These are phyloP conservation scores for Oceanites oceanicus DNA, from an alignment of 2,113 vertebrate genomes.

Conservation along the genomic window DNA sequence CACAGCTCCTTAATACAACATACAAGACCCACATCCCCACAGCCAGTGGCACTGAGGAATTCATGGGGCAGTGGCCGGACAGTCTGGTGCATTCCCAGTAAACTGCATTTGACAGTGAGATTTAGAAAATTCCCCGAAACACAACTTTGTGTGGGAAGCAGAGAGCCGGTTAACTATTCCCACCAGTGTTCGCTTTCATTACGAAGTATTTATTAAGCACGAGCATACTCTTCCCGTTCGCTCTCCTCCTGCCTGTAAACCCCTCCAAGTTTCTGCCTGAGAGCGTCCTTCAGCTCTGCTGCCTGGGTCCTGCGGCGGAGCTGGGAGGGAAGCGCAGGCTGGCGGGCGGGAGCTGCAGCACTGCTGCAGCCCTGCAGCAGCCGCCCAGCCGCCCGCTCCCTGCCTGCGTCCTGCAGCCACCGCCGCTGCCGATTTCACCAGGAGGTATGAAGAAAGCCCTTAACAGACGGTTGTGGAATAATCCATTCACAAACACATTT, in stretches of 20 bases:
- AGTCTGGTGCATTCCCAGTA: neutral
- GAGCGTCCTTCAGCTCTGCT: neutral
- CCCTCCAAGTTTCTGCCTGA: neutral
- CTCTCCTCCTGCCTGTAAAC: neutral
- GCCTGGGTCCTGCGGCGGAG: neutral
- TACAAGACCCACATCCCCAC: accelerated
- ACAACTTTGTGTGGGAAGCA: neutral
- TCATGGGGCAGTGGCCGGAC: neutral
- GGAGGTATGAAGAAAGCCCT: neutral
- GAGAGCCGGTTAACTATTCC: neutral
- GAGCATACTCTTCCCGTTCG: neutral
- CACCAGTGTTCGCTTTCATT: neutral
- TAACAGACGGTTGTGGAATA: neutral
- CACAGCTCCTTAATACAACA: neutral
- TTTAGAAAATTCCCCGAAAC: neutral
- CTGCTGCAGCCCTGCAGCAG: neutral
- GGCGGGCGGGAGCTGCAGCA: neutral
- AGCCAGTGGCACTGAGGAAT: neutral
- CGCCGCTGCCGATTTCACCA: neutral
- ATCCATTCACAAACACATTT: neutral
- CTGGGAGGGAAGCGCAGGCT: neutral
- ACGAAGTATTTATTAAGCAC: neutral
- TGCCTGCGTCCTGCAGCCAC: neutral
- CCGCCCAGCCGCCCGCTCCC: neutral
- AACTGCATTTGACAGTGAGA: neutral